Conservation (phyloP, 2,797 vertebrate genomes). For the Aldrovandia affinis region DNA sequence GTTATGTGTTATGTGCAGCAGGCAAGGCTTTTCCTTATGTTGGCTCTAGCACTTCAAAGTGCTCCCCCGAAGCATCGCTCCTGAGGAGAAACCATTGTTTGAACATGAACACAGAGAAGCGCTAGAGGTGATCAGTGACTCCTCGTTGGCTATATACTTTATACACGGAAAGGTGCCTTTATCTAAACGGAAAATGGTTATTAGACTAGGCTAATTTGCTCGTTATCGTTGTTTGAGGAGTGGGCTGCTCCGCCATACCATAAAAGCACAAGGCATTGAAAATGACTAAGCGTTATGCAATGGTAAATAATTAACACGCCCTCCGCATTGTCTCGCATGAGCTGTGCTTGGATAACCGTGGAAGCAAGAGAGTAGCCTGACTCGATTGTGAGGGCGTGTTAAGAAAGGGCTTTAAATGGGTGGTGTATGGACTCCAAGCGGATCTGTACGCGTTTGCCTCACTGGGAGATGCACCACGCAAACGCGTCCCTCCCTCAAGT, state of each 20-base stretch:
- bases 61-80: neutral
- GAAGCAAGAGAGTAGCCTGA: neutral
- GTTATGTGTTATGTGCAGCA: neutral
- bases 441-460: neutral
- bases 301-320: neutral
- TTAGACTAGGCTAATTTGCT: neutral
- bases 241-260: neutral
- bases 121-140: neutral
- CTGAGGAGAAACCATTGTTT: neutral
- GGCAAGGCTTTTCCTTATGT: neutral
- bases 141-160: neutral
- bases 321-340: slow-evolving; percentile 24
- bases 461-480: neutral
- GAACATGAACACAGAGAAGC: neutral
- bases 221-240: neutral
- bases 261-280: neutral
- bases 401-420: neutral
- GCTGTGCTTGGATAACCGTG: neutral
- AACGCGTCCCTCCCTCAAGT: too few relatives aligned
- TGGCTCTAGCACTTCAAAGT: neutral
- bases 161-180: neutral
- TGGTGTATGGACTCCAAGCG: neutral
- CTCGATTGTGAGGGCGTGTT: neutral
- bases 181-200: neutral
- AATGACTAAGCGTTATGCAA: neutral